Percentiles rank a stretch among this genome's conserved stretches.
Conservation (phyloP, 2,888 invertebrate species). For the Mantis religiosa region DNA sequence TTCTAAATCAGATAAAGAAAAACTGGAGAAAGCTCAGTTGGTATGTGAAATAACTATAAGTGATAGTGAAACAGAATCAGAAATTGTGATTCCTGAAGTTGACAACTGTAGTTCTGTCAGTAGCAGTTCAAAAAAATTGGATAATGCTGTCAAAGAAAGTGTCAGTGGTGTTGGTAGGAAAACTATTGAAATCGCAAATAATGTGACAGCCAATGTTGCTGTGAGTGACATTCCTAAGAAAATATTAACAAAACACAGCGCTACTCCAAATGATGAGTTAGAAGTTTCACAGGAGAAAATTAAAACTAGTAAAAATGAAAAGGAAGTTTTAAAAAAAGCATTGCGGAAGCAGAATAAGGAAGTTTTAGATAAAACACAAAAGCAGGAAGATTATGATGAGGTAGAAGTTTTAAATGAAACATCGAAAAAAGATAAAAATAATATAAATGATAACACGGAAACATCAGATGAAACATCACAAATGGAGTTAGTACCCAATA, state of each 20-base stretch:
- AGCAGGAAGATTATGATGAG: background rate
- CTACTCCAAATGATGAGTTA: too few relatives aligned
- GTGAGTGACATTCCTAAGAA: too few relatives aligned
- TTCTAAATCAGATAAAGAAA: background rate
- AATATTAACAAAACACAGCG: too few relatives aligned
- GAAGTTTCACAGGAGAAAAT: background rate
- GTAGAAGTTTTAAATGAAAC: background rate
- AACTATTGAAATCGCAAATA: background rate
- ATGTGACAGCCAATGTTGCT: too few relatives aligned
- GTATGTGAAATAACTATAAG: background rate
- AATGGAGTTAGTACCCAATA: background rate
- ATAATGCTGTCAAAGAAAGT: background rate
- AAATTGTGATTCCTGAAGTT: background rate
- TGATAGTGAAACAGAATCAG: background rate
- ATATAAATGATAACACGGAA: background rate
- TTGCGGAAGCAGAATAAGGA: background rate
- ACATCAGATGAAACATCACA: background rate
- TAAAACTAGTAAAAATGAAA: background rate
- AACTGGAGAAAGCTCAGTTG: background rate
- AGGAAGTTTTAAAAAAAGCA: background rate
- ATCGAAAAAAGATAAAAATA: background rate
- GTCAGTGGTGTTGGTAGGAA: background rate
- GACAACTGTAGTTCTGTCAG: background rate
- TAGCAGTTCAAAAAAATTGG: background rate
- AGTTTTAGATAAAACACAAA: background rate